These are phyloP conservation scores for Arbacia lixula DNA, from an alignment of 53 echinoderm and acorn worm genomes.

Conservation along the genomic window DNA sequence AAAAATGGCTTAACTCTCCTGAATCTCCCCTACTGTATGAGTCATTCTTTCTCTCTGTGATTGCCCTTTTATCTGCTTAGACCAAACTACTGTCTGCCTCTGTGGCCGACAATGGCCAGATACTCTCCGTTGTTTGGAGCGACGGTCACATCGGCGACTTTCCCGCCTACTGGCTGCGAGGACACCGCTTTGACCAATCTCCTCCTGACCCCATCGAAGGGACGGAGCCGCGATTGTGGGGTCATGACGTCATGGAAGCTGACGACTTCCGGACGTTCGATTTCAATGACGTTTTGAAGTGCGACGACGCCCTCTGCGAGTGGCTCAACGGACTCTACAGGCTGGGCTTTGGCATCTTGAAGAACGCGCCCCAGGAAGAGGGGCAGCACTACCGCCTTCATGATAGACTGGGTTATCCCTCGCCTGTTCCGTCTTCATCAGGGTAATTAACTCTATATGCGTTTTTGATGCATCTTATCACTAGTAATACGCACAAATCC, in stretches of 20 bases:
- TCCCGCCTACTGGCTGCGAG: conserved; percentile 37
- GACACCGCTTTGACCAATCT: conserved; percentile 48
- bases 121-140: conserved; percentile 21
- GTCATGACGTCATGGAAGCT: conserved; percentile 1
- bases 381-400: conserved; percentile 4
- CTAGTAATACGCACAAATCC: too few relatives aligned
- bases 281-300: conserved; percentile 41
- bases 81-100: not conserved
- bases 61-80: too few relatives aligned
- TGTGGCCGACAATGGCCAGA: not conserved
- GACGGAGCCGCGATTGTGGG: conserved; percentile 12
- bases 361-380: conserved; percentile 10
- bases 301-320: conserved; percentile 43
- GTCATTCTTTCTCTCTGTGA: too few relatives aligned
- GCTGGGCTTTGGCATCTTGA: conserved; percentile 3
- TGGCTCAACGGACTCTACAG: conserved; percentile 4
- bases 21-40: too few relatives aligned
- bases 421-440: conserved; percentile 13
- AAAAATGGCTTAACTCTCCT: too few relatives aligned
- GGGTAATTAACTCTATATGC: conserved; percentile 10
- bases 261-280: conserved; percentile 15
- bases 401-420: conserved; percentile 28
- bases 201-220: conserved; percentile 33
- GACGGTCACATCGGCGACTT: conserved; percentile 23
- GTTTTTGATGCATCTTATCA: too few relatives aligned